Conservation (phyloP, 2,888 invertebrate genomes). For the Nymphalis c-album region DNA sequence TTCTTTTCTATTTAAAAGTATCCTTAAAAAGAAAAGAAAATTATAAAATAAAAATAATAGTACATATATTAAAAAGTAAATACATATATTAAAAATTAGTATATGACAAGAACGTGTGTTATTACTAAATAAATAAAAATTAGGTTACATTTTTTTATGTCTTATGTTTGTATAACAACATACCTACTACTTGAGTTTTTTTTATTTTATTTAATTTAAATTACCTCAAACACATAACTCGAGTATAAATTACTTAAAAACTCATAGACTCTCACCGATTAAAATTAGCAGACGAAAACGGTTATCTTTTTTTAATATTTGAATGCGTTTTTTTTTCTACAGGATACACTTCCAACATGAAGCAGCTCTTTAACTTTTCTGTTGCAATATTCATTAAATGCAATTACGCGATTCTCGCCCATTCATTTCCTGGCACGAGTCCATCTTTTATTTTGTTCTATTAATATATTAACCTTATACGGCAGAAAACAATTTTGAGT, state of each 20-base stretch:
- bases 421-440: slow-evolving; percentile 36
- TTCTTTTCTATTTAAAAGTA: too few relatives aligned
- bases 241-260: not conserved
- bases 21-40: too few relatives aligned
- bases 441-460: slow-evolving; percentile 38
- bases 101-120: too few relatives aligned
- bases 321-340: not conserved
- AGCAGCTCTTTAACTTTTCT: slow-evolving; percentile 22
- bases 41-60: too few relatives aligned
- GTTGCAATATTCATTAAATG: slow-evolving; percentile 36
- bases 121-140: too few relatives aligned
- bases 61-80: too few relatives aligned
- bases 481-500: slow-evolving; percentile 1
- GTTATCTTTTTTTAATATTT: not conserved
- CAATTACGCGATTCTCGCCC: slow-evolving; percentile 36
- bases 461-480: slow-evolving; percentile 34
- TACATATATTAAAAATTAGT: too few relatives aligned
- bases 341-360: slow-evolving; percentile 10
- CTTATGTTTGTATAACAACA: too few relatives aligned
- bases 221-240: not conserved
- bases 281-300: not conserved
- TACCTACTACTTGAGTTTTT: too few relatives aligned
- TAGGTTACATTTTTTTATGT: too few relatives aligned
- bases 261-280: not conserved
- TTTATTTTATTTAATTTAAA: not conserved